Evolutionary conservation across 2,888 invertebrate species (phyloP), one percentile per base, ranked within the genome.

Genomic region (Pecten maximus): DNA sequence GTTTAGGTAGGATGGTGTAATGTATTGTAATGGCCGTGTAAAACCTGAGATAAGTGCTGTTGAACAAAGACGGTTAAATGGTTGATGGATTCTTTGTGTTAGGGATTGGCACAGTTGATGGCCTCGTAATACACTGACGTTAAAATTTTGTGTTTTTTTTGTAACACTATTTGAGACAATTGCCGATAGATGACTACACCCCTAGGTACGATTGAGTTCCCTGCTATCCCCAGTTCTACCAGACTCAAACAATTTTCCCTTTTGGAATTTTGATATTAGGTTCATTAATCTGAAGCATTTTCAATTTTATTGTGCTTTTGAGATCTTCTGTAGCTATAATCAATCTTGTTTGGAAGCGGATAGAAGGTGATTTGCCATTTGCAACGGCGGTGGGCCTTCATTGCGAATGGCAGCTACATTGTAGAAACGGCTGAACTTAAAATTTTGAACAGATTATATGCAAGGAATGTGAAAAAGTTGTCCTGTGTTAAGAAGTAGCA

Each of bases 251-350:
- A 60, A 23, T 60, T 60, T 74, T 35, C 74, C 10, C 35, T 74
- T 74, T 74, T 74, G 12, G 74, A 74, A 74, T 74, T 74, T 16
- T 35, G 35, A 74, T 74, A 74, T 74, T 28, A 35, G 28, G 35
- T 74, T 74, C 74, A 74, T 74, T 74, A 74, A 74, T 74, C 28
- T 28, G 35, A 35, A 74, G 35, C 35, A 35, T 74, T 54, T 54
- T 54, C 54, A 54, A 54, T 54, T 74, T 74, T 74, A 74, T 74
- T 74, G 74, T 74, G 74, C 74, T 74, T 35, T 74, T 35, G 74
- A 74, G 74, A 74, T 54, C 54, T n/a, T 19, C 23, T 15, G 54
- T 54, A 54, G 54, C 54, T 23, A 54, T 54, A 19, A 54, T 74
- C 74, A 74, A 35, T 74, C 28, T 74, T 74, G 23, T 74, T 74